phyloP scores from a whole-genome alignment of 2,797 vertebrate species.

The Phalloptychus januarius region DNA sequence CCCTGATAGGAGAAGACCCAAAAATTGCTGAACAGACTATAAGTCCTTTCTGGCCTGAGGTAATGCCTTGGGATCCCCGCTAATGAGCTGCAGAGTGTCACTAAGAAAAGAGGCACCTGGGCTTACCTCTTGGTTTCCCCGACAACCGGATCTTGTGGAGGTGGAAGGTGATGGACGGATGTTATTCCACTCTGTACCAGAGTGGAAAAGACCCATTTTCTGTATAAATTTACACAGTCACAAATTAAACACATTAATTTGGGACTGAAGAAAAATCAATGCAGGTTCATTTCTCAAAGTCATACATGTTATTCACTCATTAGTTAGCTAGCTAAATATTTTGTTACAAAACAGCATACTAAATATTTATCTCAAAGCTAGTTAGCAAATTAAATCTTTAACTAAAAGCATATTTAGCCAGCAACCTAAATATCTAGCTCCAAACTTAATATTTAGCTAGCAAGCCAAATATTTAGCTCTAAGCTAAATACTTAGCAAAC shows the following conservation, averaged over 20 bases:
- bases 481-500: too few relatives aligned
- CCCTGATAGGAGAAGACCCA: not conserved
- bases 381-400: too few relatives aligned
- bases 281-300: not conserved
- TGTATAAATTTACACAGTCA: not conserved
- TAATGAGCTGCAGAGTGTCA: not conserved
- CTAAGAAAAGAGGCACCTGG: not conserved
- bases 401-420: too few relatives aligned
- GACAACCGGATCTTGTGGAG: not conserved
- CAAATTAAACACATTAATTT: not conserved
- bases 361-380: too few relatives aligned
- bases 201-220: not conserved
- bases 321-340: not conserved
- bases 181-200: not conserved
- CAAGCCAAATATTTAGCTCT: too few relatives aligned
- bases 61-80: not conserved
- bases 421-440: too few relatives aligned
- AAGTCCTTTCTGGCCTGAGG: not conserved
- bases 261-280: not conserved
- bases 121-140: not conserved
- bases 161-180: not conserved
- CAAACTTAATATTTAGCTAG: too few relatives aligned
- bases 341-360: not conserved
- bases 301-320: not conserved
- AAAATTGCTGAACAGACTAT: not conserved